Base-by-base conservation (phyloP, 2,113 vertebrate species). In the Phrynosoma blainvillii region DNA sequence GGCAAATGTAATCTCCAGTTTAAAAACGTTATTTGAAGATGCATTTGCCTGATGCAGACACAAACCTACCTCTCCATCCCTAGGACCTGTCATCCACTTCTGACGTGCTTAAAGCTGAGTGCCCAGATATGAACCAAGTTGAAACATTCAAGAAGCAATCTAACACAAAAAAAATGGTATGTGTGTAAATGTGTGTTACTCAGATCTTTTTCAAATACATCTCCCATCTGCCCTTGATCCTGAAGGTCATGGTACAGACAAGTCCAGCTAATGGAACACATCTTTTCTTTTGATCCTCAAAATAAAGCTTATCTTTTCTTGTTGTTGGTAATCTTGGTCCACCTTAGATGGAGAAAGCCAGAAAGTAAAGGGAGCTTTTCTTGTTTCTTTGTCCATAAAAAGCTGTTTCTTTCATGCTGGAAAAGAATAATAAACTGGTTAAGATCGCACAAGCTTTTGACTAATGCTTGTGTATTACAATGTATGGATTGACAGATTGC, bases 221-320 rank as follows among this genome's bases (percentile, higher is more conserved):
- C 98, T 96, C 97, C 65, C 1, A 0, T 5, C 30, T 42, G 7
- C 96, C 18, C 97, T 97, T 98, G 98, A 98, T 98, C 98, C 97
- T 96, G 97, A 97, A 98, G 97, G 97, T 97, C 97, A 96, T 94
- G 94, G 96, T 96, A 93, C 96, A 95, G 97, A 93, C 97, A 98
- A 95, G 97, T 97, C 98, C 96, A 96, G 96, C 97, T 98, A 98
- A 98, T 99, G 98, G 98, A 98, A 96, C 97, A 96, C 96, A 97
- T 97, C 96, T 98, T 95, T 96, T 94, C 96, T 98, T 99, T 99
- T 99, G 98, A 99, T 99, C 98, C 98, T 98, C 96, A 88, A 80
- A 95, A 54, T 79, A 83, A 96, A 95, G 93, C 96, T 95, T 96
- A 97, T 93, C 94, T 96, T 95, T 96, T 84, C 36, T 30, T 42